phyloP scores from a whole-genome alignment of 2,113 vertebrate genomes.

The Narcine bancroftii region DNA sequence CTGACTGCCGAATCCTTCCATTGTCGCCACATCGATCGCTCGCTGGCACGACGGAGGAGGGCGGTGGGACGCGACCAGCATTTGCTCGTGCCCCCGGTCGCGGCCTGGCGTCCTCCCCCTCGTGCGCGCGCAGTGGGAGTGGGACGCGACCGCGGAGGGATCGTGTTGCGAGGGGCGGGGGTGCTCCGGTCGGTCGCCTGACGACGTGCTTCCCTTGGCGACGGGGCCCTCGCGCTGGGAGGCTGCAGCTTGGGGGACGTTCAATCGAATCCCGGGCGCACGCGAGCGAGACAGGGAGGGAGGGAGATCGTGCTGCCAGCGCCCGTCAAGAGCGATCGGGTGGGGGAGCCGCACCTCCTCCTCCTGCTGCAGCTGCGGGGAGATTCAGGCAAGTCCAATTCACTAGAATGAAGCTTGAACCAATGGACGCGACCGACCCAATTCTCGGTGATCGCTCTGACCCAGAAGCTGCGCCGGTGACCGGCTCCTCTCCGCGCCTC shows the following conservation, averaged over 20 bases:
- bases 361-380: background rate
- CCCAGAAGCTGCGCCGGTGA: background rate
- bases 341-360: constrained; percentile 15
- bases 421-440: background rate
- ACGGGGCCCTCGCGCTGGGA: constrained; percentile 4
- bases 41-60: background rate
- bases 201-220: constrained; percentile 14
- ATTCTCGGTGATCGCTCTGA: background rate
- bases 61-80: background rate
- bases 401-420: background rate
- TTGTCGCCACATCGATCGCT: no score
- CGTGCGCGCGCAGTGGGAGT: background rate
- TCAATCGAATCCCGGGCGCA: background rate
- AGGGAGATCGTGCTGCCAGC: background rate
- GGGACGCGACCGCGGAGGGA: background rate
- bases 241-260: background rate
- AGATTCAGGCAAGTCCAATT: background rate
- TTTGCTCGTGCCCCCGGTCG: background rate
- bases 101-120: no score
- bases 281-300: background rate
- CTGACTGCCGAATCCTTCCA: no score
- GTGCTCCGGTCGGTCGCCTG: background rate
- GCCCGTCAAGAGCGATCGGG: background rate
- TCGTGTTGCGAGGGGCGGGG: background rate
- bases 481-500: no score